phyloP scores from a whole-genome alignment of 2,888 invertebrate species.

The Phengaris alcon region DNA sequence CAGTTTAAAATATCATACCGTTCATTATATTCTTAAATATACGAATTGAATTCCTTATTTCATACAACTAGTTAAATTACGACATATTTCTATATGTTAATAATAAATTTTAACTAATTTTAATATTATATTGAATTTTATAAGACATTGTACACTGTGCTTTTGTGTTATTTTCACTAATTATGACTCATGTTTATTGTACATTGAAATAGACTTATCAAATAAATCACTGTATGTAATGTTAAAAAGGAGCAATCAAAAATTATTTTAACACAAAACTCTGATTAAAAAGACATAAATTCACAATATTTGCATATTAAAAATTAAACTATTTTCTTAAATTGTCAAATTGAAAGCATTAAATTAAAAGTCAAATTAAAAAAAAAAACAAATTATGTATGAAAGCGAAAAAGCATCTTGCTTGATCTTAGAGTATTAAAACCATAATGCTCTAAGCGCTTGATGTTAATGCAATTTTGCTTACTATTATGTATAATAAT shows the following conservation, averaged over 20 bases:
- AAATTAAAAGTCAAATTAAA: not conserved
- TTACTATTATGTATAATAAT: not conserved
- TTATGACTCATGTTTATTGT: not conserved
- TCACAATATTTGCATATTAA: not conserved
- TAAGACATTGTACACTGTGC: slow-evolving; percentile 17
- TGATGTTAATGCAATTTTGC: not conserved
- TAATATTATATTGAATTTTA: slow-evolving; percentile 16
- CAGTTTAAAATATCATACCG: not conserved
- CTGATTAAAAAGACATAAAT: not conserved
- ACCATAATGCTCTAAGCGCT: no score
- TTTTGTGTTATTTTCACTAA: not conserved
- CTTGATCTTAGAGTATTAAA: not conserved
- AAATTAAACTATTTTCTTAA: not conserved
- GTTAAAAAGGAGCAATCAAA: not conserved
- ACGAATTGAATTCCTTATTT: not conserved
- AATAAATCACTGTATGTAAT: not conserved
- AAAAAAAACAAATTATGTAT: no score
- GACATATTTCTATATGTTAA: slow-evolving; percentile 7
- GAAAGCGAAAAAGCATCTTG: not conserved
- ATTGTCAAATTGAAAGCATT: not conserved
- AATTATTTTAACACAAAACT: slow-evolving; percentile 4
- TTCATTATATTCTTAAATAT: not conserved
- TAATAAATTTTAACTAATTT: slow-evolving; percentile 14
- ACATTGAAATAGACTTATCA: not conserved
- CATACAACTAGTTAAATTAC: slow-evolving; percentile 2